Evolutionary conservation across 2,888 invertebrate genomes (phyloP), one percentile per base, ranked within the genome.

Genomic region (Cosmorhoe ocellata): DNA sequence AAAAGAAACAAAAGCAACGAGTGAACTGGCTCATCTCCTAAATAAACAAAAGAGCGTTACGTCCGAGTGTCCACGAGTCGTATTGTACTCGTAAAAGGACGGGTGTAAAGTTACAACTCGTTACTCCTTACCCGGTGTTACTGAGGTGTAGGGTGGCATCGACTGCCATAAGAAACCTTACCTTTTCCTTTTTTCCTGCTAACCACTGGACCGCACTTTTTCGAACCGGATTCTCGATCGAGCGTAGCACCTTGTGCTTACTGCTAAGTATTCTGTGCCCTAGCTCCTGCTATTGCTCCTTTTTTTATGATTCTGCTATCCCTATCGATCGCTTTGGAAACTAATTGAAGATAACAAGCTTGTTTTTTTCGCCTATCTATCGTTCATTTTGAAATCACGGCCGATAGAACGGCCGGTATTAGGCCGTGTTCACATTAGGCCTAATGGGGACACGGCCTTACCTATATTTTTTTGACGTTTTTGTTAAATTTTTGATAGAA

Each of bases 271-370:
- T 40, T 44, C 44, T 44, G 36, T 52, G 64, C 58, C 71, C 66
- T 64, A 33, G 33, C 44, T 47, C 67, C 66, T 62, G 65, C 72
- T 71, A 74, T 77, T 76, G 2, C 74, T 67, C 71, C 64, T 69
- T 69, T 74, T 76, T 78, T 81, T 83, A 84, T 77, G 78, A 79
- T 74, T 78, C 79, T 64, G 69, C n/a, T n/a, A 69, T 52, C 71
- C 63, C 76, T 73, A 70, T 74, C 75, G 68, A 72, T 71, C 74
- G 75, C 75, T 78, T 81, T 72, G 74, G 67, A 81, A 84, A 83
- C 75, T 82, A 84, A 87, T 86, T 82, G 82, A 82, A 84, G 79
- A 81, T 83, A 85, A 82, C 81, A 80, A 81, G 74, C 72, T 79
- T 81, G 80, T 80, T 86, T 84, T n/a, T 85, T 84, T 78, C 74